phyloP scores from a whole-genome alignment of 2,797 vertebrate genomes.

The Acrossocheilus fasciatus region DNA sequence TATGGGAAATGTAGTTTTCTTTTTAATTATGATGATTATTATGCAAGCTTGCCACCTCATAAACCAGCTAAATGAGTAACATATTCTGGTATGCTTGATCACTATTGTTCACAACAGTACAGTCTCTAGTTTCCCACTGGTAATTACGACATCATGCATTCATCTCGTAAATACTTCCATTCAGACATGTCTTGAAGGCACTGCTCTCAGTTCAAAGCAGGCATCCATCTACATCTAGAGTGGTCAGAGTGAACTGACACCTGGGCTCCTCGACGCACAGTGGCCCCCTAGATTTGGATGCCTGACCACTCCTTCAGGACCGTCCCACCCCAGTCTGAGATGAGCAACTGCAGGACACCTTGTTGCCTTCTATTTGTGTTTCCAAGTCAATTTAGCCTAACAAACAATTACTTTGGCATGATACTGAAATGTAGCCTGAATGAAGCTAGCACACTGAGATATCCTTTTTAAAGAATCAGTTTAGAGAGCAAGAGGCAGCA shows the following conservation, averaged over 20 bases:
- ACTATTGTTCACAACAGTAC: neutral
- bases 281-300: constrained; percentile 52
- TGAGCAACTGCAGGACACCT: neutral
- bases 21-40: neutral
- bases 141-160: neutral
- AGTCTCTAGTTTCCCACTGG: neutral
- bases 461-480: constrained; percentile 17
- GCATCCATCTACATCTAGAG: neutral
- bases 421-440: neutral
- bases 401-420: neutral
- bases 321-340: neutral
- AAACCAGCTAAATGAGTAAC: neutral
- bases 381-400: neutral
- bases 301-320: constrained; percentile 7
- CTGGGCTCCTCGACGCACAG: constrained; percentile 18
- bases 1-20: constrained; percentile 23
- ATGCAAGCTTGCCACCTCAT: neutral
- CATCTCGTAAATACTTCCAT: neutral
- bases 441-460: neutral
- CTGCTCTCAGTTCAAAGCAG: neutral
- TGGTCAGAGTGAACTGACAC: constrained; percentile 17
- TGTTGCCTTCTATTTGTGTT: neutral
- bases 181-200: constrained; percentile 10
- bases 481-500: constrained; percentile 9
- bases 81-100: neutral